Base-by-base conservation (phyloP, 2,113 vertebrate species). In the Ceyx margarethae region DNA sequence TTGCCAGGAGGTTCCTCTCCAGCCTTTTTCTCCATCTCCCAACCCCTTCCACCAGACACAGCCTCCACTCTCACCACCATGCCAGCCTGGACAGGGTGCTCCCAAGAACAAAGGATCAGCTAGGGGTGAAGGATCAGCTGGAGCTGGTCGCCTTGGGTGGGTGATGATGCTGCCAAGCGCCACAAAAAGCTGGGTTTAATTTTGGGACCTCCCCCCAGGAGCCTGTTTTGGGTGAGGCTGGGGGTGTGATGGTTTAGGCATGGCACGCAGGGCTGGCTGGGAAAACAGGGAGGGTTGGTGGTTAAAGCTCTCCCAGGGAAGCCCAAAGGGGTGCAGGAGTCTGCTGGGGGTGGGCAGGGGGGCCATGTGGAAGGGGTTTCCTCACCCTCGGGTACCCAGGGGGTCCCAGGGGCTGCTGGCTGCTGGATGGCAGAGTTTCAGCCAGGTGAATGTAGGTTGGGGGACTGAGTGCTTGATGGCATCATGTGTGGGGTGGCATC, bases 101-200 rank as follows among this genome's bases (percentile, higher is more conserved):
- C 15, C 33, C 48, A 18, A 43, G 10, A n/a, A 25, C 1, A 6
- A 23, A 37, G 35, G 31, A 29, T 71, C 20, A 21, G 29, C 13
- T 2, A 5, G 48, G 46, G 42, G 29, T 45, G 6, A 28, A 23
- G n/a, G 43, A 29, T 71, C 31, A 17, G 26, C 16, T 3, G 5
- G 48, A 42, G 18, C 31, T 1, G 5, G 33, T 29, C 68, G 2
- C 0, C 5, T 29, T 11, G 19, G 13, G 26, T 2, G 5, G 51
- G 15, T 2, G 2, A 37, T 2, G 29, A n/a, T n/a, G 35, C 50
- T 45, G 66, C 22, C 8, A 23, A 45, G 25, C 17, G 21, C 31
- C 20, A 31, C 4, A 2, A 15, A 35, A 15, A 28, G 20, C 3
- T 13, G 54, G 33, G 15, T 3, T 65, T 71, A 5, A 3, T 16